Evolutionary conservation across 1,140 invertebrate species (phyloP).

Genomic region (Arctopsyche grandis): DNA sequence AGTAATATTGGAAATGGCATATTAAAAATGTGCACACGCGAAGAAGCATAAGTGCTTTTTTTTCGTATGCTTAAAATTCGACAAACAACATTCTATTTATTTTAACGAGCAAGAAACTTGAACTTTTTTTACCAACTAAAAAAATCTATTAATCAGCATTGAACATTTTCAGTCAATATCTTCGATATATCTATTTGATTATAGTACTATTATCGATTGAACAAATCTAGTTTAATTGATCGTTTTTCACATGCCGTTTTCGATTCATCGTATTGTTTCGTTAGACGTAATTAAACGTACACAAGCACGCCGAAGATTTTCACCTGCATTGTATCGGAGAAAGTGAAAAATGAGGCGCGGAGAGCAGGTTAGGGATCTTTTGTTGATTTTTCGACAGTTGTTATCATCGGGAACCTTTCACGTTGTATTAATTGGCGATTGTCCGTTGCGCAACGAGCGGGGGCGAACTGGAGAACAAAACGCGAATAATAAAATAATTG

Average conservation of each 20-base stretch:
- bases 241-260: slow-evolving; percentile 8
- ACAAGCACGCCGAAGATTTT: slow-evolving; percentile 9
- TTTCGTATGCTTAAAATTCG: not conserved
- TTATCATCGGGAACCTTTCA: slow-evolving; percentile 5
- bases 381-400: slow-evolving; percentile 19
- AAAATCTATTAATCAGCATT: not conserved
- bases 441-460: not conserved
- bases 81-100: slow-evolving; percentile 18
- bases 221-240: not conserved
- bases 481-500: not conserved
- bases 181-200: not conserved
- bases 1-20: not conserved
- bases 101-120: slow-evolving; percentile 4
- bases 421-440: slow-evolving; percentile 14
- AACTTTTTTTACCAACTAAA: not conserved
- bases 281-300: not conserved
- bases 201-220: not conserved
- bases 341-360: slow-evolving; percentile 3
- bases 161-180: too few species aligned
- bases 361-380: not conserved
- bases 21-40: not conserved
- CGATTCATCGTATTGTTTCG: slow-evolving; percentile 7
- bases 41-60: too few species aligned
- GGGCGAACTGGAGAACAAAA: not conserved
- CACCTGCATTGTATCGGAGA: slow-evolving; percentile 15